Evolutionary conservation across 2,888 invertebrate genomes (phyloP).

Genomic region (Rotaria sp.): DNA sequence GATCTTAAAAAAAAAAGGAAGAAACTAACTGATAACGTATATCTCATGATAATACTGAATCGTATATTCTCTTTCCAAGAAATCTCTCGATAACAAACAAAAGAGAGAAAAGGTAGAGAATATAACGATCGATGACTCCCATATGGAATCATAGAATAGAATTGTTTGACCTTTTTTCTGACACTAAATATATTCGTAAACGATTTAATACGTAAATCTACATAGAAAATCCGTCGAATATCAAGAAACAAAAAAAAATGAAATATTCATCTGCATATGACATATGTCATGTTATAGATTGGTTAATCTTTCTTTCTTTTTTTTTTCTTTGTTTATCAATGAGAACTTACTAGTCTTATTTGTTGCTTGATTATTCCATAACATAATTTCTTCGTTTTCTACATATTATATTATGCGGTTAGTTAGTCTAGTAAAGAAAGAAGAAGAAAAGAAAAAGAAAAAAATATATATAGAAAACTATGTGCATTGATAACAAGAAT

Average conservation of each 20-base stretch:
- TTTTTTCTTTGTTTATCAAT: not conserved
- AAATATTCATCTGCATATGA: not conserved
- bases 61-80: no score
- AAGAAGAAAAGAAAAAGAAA: not conserved
- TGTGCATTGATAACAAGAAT: not conserved
- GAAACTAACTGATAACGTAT: no score
- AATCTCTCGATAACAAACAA: no score
- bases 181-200: not conserved
- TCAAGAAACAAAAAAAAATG: not conserved
- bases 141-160: not conserved
- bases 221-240: not conserved
- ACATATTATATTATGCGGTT: not conserved
- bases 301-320: not conserved
- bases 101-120: no score
- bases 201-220: not conserved
- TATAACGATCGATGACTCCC: not conserved
- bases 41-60: no score
- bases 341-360: not conserved
- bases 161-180: not conserved
- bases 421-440: not conserved
- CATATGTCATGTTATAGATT: not conserved
- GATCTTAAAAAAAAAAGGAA: not conserved
- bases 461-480: not conserved
- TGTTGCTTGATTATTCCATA: not conserved
- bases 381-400: not conserved